Percentiles rank a stretch among this genome's conserved stretches.
phyloP scores from a whole-genome alignment of 2,113 vertebrate species.

The Anthoscopus minutus region DNA sequence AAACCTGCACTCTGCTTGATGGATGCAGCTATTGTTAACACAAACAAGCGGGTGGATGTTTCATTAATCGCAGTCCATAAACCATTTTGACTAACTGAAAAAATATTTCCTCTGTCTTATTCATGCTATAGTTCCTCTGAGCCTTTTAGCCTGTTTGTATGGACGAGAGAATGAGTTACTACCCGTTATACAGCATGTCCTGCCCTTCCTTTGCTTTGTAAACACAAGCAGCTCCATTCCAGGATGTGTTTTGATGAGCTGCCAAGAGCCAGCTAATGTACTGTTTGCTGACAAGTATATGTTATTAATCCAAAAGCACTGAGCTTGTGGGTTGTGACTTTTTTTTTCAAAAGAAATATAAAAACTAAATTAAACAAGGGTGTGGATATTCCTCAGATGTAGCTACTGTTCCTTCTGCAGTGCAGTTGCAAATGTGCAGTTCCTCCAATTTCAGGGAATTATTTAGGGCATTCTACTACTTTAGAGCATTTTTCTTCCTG shows the following conservation, averaged over 20 bases:
- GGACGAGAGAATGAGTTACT: slow-evolving; percentile 36
- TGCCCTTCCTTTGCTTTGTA: slow-evolving; percentile 65
- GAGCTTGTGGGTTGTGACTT: slow-evolving; percentile 48
- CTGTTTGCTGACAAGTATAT: slow-evolving; percentile 77
- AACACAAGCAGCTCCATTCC: slow-evolving; percentile 63
- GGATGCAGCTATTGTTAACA: slow-evolving; percentile 9
- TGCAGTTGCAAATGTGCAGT: not conserved
- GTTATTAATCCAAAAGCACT: slow-evolving; percentile 59
- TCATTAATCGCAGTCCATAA: slow-evolving; percentile 47
- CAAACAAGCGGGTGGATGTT: not conserved
- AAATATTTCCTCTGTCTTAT: slow-evolving; percentile 52
- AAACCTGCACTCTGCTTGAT: not conserved
- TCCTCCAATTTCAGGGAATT: not conserved
- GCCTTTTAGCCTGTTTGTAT: slow-evolving; percentile 7
- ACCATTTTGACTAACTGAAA: slow-evolving; percentile 30
- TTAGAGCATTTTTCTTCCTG: not conserved
- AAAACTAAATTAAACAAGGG: slow-evolving; percentile 66
- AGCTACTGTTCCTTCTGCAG: slow-evolving; percentile 59
- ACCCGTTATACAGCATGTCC: slow-evolving; percentile 42
- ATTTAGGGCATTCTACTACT: not conserved
- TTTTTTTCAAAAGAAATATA: not conserved
- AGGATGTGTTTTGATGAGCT: slow-evolving; percentile 69
- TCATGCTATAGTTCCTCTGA: not conserved
- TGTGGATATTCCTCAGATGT: slow-evolving; percentile 24
- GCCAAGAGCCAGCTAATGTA: slow-evolving; percentile 75